Evolutionary conservation across 2,113 vertebrate species (phyloP).

Genomic region (Burhinus oedicnemus): DNA sequence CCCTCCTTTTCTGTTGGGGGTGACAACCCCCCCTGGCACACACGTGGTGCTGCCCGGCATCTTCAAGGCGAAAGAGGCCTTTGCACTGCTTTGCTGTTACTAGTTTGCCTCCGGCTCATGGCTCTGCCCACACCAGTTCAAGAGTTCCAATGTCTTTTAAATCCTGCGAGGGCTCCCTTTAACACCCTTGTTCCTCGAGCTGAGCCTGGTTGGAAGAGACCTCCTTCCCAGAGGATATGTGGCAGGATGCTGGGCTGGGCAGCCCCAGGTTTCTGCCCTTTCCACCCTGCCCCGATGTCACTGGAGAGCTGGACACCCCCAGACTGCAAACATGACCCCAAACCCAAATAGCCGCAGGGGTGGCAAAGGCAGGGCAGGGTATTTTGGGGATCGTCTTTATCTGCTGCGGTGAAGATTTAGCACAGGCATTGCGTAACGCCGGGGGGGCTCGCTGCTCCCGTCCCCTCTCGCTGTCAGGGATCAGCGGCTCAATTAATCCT

Average conservation of each 20-base stretch:
- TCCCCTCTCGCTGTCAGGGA: not conserved
- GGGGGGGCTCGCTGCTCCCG: not conserved
- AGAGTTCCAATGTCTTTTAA: not conserved
- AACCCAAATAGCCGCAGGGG: not conserved
- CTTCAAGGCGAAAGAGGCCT: not conserved
- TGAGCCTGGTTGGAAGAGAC: not conserved
- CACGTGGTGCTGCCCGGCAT: rapidly evolving
- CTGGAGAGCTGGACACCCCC: rapidly evolving
- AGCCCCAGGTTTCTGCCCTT: not conserved
- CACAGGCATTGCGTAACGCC: not conserved
- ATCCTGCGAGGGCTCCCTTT: not conserved
- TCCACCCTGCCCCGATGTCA: not conserved
- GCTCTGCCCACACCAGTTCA: not conserved
- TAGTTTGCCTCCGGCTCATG: not conserved
- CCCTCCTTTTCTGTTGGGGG: not conserved
- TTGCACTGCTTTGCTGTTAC: not conserved
- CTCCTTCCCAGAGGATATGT: not conserved
- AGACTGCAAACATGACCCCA: not conserved
- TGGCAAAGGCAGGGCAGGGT: not conserved
- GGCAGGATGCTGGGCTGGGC: not conserved
- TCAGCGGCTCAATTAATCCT: conserved; percentile 51
- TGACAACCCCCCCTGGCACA: not conserved
- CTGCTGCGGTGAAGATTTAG: conserved; percentile 23
- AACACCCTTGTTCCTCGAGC: rapidly evolving
- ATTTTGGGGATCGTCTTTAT: conserved; percentile 28